Evolutionary conservation across 2,797 vertebrate species (phyloP).

Genomic region (Bovichtus variegatus): DNA sequence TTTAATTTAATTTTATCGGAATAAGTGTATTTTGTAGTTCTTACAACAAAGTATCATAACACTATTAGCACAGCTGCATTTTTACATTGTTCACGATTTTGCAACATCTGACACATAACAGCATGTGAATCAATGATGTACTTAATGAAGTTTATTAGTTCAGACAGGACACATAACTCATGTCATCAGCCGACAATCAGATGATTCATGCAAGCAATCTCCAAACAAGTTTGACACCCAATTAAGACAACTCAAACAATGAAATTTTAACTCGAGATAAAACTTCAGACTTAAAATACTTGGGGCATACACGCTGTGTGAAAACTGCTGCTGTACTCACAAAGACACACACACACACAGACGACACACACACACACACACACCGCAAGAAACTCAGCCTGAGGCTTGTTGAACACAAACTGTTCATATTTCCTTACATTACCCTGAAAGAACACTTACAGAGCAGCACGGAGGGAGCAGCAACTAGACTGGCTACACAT

Average conservation of each 20-base stretch:
- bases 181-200: conserved; percentile 6
- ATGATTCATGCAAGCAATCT: conserved; percentile 22
- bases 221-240: not conserved
- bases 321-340: conserved; percentile 10
- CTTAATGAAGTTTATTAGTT: conserved; percentile 8
- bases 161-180: not conserved
- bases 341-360: not conserved
- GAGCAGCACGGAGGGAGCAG: conserved; percentile 23
- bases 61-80: not conserved
- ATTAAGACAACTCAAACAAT: not conserved
- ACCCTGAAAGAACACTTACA: conserved; percentile 5
- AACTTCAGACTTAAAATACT: not conserved
- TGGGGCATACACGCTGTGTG: not conserved
- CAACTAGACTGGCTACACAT: conserved; percentile 40
- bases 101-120: not conserved
- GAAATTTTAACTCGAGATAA: not conserved
- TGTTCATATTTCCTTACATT: conserved; percentile 33
- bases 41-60: not conserved
- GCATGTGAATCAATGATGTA: not conserved
- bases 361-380: no score
- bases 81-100: not conserved
- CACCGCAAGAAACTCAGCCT: conserved; percentile 9
- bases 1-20: not conserved
- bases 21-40: not conserved
- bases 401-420: conserved; percentile 25